A percentile compares a stretch with the other conserved stretches of the same genome.
Conservation (phyloP, 2,113 vertebrate genomes). For the Camelus bactrianus region DNA sequence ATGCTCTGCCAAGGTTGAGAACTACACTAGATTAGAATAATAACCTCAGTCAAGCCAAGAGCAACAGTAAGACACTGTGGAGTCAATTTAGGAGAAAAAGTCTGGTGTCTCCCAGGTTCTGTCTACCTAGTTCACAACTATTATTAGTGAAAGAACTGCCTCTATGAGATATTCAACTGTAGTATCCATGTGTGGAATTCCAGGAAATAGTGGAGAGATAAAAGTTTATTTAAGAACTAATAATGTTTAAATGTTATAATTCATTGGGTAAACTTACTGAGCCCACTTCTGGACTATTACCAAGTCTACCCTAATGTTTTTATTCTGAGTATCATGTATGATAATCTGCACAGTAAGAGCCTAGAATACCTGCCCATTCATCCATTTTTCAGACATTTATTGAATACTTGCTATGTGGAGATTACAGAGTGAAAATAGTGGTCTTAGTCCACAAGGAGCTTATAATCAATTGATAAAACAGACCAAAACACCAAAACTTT, state of each 20-base stretch:
- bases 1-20: not conserved
- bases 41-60: not conserved
- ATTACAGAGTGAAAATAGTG: conserved; percentile 50
- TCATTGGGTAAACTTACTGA: not conserved
- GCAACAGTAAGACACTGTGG: not conserved
- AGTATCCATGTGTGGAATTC: not conserved
- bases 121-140: conserved; percentile 6
- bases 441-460: not conserved
- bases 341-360: conserved; percentile 16
- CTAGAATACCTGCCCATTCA: not conserved
- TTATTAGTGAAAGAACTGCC: conserved; percentile 38
- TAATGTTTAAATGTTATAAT: conserved; percentile 47
- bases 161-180: conserved; percentile 24
- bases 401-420: conserved; percentile 15
- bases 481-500: conserved; percentile 6
- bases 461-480: conserved; percentile 52
- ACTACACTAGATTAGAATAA: not conserved
- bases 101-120: not conserved
- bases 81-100: conserved; percentile 39
- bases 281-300: not conserved
- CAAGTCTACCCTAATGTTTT: conserved; percentile 35
- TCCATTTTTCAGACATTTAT: conserved; percentile 19
- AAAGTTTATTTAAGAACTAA: conserved; percentile 20
- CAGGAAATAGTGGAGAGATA: conserved; percentile 24
- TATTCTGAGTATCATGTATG: conserved; percentile 27